Percentiles rank a stretch among this genome's conserved stretches.
Evolutionary conservation across 2,797 vertebrate genomes (phyloP).

Genomic region (Schizothorax lantsangensis): DNA sequence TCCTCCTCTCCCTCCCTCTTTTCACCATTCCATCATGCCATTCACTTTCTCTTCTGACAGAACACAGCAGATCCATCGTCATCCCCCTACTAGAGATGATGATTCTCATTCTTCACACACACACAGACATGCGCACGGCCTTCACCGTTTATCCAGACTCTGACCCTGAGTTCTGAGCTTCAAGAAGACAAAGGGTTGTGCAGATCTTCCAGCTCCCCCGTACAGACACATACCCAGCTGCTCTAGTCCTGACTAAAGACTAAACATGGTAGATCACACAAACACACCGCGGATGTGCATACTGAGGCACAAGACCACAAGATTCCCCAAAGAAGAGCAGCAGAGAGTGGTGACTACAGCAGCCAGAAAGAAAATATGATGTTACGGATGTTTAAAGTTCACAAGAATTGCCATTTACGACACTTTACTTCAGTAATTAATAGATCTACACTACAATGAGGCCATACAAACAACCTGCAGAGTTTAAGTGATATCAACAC

Average conservation of each 20-base stretch:
- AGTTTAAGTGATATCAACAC: background rate
- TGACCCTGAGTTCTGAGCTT: slow-evolving; percentile 41
- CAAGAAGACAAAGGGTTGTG: slow-evolving; percentile 22
- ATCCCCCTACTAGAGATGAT: background rate
- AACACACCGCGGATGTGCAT: slow-evolving; percentile 56
- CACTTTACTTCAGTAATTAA: background rate
- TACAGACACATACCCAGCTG: slow-evolving; percentile 44
- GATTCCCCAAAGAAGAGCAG: background rate
- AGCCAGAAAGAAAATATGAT: background rate
- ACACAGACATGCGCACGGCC: slow-evolving; percentile 34
- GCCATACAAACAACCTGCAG: background rate
- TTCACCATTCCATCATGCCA: slow-evolving; percentile 32
- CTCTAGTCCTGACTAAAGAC: slow-evolving; percentile 40
- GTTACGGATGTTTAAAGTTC: background rate
- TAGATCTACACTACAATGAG: background rate
- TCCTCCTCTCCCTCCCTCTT: slow-evolving; percentile 35
- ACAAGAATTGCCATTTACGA: background rate
- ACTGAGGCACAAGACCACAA: background rate
- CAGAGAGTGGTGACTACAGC: slow-evolving; percentile 39
- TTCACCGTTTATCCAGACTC: slow-evolving; percentile 35
- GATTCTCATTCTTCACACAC: slow-evolving; percentile 25
- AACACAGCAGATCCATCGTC: slow-evolving; percentile 3
- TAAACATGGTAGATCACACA: slow-evolving; percentile 63
- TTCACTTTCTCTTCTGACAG: slow-evolving; percentile 17
- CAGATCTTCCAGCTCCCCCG: slow-evolving; percentile 23